These are phyloP conservation scores for Brachionus asplanchnoidis DNA, from an alignment of 1,140 invertebrate species.

Conservation along the genomic window DNA sequence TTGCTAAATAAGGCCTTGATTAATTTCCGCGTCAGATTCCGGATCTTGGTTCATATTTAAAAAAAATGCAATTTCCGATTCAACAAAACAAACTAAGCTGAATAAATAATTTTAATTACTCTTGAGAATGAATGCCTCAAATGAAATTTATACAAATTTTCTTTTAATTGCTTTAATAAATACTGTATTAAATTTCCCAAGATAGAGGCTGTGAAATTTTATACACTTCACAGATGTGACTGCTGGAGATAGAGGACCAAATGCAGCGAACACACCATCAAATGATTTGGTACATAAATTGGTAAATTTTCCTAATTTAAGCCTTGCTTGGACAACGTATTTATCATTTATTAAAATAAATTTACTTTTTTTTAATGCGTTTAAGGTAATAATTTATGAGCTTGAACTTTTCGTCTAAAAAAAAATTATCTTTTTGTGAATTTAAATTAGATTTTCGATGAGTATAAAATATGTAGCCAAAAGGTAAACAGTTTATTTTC, in stretches of 20 bases:
- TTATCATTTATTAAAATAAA: background rate
- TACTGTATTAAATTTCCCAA: background rate
- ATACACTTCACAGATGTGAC: background rate
- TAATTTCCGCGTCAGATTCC: background rate
- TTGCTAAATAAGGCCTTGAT: background rate
- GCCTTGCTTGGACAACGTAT: background rate
- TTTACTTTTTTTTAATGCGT: background rate
- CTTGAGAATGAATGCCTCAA: background rate
- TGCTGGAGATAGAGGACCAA: background rate
- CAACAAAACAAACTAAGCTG: background rate
- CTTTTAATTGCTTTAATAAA: background rate
- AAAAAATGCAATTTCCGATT: background rate
- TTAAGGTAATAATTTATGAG: slow-evolving; percentile 17
- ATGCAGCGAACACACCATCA: background rate
- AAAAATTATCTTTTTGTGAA: background rate
- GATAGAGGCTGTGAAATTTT: background rate
- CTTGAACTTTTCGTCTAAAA: slow-evolving; percentile 1
- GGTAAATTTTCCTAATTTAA: background rate
- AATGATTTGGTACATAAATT: background rate
- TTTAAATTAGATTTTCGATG: background rate
- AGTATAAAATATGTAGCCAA: background rate
- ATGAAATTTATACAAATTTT: background rate
- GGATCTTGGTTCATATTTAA: background rate
- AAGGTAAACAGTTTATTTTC: slow-evolving; percentile 11
- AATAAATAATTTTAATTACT: slow-evolving; percentile 1